Base-by-base conservation (phyloP, 2,888 invertebrate genomes). In the Ptychoptera albimana region DNA sequence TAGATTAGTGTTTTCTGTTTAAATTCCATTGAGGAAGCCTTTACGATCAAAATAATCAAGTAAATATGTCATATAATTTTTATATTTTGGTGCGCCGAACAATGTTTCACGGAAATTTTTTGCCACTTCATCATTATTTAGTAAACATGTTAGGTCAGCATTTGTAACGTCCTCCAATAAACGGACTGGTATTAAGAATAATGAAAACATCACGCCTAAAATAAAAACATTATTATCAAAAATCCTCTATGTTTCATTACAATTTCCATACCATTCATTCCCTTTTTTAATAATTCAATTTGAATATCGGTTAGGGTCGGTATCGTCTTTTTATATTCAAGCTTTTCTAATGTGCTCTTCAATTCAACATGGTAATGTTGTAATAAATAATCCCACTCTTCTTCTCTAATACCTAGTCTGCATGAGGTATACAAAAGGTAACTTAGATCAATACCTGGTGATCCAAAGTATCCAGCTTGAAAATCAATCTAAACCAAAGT, bases 41-140 rank as follows among this genome's bases (percentile, higher is more conserved):
- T 42, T 42, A 16, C 41, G 32, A 8, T 42, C 41, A 42, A 32
- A 42, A 34, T 42, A 42, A 11, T 42, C 11, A 15, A 42, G 41
- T 8, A 42, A 35, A 34, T 34, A 42, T 8, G 32, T 10, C 41
- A 34, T 42, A 14, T 31, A 16, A 31, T 32, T 31, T 34, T 42
- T n/a, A 11, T 32, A 32, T 8, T 35, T 31, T 11, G 35, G 16
- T 6, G 32, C n/a, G 14, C 34, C n/a, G 35, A 16, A 32, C 14
- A 42, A 31, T 14, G 31, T 42, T 15, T 16, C 14, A 11, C 41
- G 41, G 34, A 42, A 42, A 8, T 32, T 8, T 15, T 15, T 11
- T 11, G 41, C 31, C 31, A 32, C 32, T 42, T 34, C 34, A 34
- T 32, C 31, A 23, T 31, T 31, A 11, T 16, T 5, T 23, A 42